Evolutionary conservation across 2,113 vertebrate genomes (phyloP).

Genomic region (Procavia capensis): DNA sequence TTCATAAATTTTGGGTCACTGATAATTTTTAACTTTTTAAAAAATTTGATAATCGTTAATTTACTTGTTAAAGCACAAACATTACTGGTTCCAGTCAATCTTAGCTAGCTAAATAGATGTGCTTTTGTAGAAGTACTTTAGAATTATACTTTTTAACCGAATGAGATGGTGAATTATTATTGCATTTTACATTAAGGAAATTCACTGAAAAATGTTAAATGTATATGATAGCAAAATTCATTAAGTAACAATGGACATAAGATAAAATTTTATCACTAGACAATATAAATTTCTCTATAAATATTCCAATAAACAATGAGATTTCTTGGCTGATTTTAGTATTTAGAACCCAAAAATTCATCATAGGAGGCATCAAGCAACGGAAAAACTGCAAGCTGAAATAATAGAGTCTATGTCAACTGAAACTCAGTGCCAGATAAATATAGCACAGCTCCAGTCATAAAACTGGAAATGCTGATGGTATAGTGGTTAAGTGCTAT

Average conservation of each 20-base stretch:
- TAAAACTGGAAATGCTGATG: no score
- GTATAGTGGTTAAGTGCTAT: no score
- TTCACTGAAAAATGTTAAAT: neutral
- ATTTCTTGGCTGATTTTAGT: constrained; percentile 21
- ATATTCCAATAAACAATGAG: neutral
- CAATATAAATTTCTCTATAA: neutral
- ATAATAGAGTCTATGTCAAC: neutral
- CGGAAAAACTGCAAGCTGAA: neutral
- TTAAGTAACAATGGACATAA: constrained; percentile 23
- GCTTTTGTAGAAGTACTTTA: neutral
- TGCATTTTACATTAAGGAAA: neutral
- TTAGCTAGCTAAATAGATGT: neutral
- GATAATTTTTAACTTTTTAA: neutral
- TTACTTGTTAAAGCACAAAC: neutral
- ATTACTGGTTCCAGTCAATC: neutral
- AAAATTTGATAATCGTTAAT: neutral
- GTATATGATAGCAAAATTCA: neutral
- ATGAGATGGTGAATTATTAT: no score
- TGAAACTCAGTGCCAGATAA: neutral
- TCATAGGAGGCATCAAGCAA: neutral
- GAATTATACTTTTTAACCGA: no score
- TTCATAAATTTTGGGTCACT: neutral
- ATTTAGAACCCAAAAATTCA: neutral
- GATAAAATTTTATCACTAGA: neutral
- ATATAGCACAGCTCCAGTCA: neutral